Evolutionary conservation across 2,888 invertebrate genomes (phyloP).

Genomic region (Pelosia muscerda): DNA sequence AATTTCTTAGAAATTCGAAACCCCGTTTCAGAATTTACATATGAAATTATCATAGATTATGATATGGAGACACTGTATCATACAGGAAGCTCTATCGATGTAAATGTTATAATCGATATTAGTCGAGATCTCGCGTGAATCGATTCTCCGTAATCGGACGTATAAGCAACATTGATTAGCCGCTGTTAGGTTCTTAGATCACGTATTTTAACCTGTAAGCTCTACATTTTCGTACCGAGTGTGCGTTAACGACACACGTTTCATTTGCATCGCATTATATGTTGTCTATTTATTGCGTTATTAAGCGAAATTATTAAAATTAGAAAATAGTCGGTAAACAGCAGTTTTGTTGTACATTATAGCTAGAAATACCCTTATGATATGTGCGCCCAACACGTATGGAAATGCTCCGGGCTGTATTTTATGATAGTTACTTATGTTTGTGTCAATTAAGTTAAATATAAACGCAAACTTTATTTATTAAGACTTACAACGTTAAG

Average conservation of each 20-base stretch:
- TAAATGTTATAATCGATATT: slow-evolving; percentile 80
- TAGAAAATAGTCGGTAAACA: slow-evolving; percentile 72
- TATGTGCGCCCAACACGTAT: slow-evolving; percentile 56
- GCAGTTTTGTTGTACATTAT: slow-evolving; percentile 67
- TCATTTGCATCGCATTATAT: slow-evolving; percentile 77
- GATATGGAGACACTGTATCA: slow-evolving; percentile 59
- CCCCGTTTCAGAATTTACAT: slow-evolving; percentile 71
- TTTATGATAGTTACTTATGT: slow-evolving; percentile 59
- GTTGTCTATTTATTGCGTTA: slow-evolving; percentile 71
- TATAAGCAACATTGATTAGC: slow-evolving; percentile 74
- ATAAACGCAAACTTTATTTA: slow-evolving; percentile 51
- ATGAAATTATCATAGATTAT: slow-evolving; percentile 74
- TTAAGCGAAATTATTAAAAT: slow-evolving; percentile 76
- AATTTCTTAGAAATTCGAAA: slow-evolving; percentile 62
- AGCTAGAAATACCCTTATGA: slow-evolving; percentile 46
- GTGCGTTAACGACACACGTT: slow-evolving; percentile 67
- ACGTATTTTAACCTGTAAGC: slow-evolving; percentile 66
- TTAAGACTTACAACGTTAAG: slow-evolving; percentile 36
- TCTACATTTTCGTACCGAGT: slow-evolving; percentile 58
- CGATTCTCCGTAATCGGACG: slow-evolving; percentile 76
- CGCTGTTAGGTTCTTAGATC: slow-evolving; percentile 66
- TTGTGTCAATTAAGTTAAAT: slow-evolving; percentile 61
- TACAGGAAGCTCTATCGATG: slow-evolving; percentile 71
- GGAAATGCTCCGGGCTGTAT: slow-evolving; percentile 57
- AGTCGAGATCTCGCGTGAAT: slow-evolving; percentile 72